Base-by-base conservation (phyloP, 2,113 vertebrate species). In the Helogale parvula region DNA sequence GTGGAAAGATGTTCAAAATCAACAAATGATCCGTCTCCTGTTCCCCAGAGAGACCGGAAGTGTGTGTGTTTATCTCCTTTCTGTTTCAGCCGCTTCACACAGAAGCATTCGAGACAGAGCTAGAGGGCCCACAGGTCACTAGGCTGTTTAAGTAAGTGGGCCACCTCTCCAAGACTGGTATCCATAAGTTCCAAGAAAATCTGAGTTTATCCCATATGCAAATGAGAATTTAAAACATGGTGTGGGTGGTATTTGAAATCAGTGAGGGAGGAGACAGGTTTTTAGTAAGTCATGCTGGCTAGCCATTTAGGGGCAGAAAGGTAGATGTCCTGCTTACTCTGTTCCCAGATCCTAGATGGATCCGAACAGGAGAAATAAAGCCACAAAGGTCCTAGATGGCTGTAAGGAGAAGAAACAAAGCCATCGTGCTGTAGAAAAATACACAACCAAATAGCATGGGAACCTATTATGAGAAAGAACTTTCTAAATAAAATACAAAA, bases 11-110 rank as follows among this genome's bases (percentile, higher is more conserved):
- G 12, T 2, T 57, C 0, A 0, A 4, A 33, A 8, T 16, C 47
- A 12, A 1, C 1, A 3, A 82, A 5, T 1, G 27, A 65, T 0
- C 1, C 2, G 0, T 15, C 87, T 33, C 8, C 2, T 7, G 0
- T 6, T 16, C 45, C 47, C 92, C 29, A 25, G 63, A 66, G 47
- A 31, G 19, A 29, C 69, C 9, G 0, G 15, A 7, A 52, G 83
- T 29, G 47, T 14, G 5, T 7, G 1, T 0, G 25, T 74, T 10
- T 15, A 0, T 12, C 31, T n/a, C 23, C 35, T 57, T 41, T 65
- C 5, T 17, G 47, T 45, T 16, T 45, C n/a, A 45, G 1, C 9
- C 12, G 13, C 45, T 54, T 16, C 38, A 33, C 35, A 12, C 9
- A 17, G 38, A 19, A 38, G 50, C 27, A 9, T 41, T 5, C 15